Evolutionary conservation across 1,140 invertebrate species (phyloP), one percentile per base, ranked within the genome.

Genomic region (Bombus difficillimus): DNA sequence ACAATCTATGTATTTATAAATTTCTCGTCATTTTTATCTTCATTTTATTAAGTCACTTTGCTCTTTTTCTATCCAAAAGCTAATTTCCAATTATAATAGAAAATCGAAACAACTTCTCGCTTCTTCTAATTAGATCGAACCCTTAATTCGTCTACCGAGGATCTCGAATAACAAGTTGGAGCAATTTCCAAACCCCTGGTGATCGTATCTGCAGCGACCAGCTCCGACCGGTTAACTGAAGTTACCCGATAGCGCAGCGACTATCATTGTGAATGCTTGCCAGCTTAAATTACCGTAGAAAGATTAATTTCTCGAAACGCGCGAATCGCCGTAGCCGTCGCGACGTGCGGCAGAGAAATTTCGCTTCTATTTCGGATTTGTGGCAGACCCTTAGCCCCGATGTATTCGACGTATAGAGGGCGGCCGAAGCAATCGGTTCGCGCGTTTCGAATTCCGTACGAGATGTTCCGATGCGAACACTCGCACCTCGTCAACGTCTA

Each of bases 371-470:
- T 82, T 73, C 68, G 28, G 57, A 81, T 81, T 82, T 57, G 22
- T 37, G 47, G 13, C 77, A 28, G 41, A 32, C 47, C 22, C 47
- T 32, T 72, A 32, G 15, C 34, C 64, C 2, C 9, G 59, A 5
- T 1, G 10, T n/a, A 5, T 62, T 62, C 28, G 3, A n/a, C 18
- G 22, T 8, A 12, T 37, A 34, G 28, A 15, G 25, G 22, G 13
- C 41, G 6, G 22, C 22, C 41, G 37, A 74, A 66, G 83, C 66
- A 53, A 88, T 77, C 77, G 68, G 41, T 28, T 15, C 57, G 71
- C 86, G 69, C 34, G 74, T 71, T 82, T 88, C 53, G 66, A 82
- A 89, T 89, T 88, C 87, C 87, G 47, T 66, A 25, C 68, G 77
- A 68, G 79, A 82, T 88, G 74, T 79, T 43, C 32, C 68, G 28